These are phyloP conservation scores for Drosophila merina DNA, from an alignment of 2,888 invertebrate genomes.

Conservation along the genomic window DNA sequence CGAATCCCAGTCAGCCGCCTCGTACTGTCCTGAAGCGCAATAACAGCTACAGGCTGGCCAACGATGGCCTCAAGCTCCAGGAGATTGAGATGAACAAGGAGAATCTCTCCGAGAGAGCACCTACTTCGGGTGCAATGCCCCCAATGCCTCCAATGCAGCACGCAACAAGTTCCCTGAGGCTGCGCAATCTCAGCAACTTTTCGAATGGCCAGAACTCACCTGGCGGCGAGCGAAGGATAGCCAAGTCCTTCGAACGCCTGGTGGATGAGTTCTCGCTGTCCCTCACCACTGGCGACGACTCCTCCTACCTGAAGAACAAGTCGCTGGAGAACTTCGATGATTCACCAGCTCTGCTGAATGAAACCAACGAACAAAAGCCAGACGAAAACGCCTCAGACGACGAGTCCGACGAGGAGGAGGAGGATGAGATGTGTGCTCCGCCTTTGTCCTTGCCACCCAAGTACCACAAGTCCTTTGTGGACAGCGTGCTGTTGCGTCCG, in stretches of 20 bases:
- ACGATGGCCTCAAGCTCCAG: slow-evolving; percentile 84
- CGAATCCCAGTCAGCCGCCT: slow-evolving; percentile 46
- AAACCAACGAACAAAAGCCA: slow-evolving; percentile 28
- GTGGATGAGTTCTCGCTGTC: slow-evolving; percentile 84
- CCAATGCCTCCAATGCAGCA: slow-evolving; percentile 68
- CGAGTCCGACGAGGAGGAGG: slow-evolving; percentile 81
- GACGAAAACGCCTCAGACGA: slow-evolving; percentile 46
- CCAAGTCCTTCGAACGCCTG: slow-evolving; percentile 85
- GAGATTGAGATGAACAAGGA: slow-evolving; percentile 84
- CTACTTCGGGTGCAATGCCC: slow-evolving; percentile 65
- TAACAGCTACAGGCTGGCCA: slow-evolving; percentile 93
- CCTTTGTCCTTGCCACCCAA: slow-evolving; percentile 81
- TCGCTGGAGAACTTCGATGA: slow-evolving; percentile 83
- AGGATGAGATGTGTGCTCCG: slow-evolving; percentile 85
- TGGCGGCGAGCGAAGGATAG: slow-evolving; percentile 86
- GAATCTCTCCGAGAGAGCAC: slow-evolving; percentile 58
- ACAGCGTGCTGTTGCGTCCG: slow-evolving; percentile 80
- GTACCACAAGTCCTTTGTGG: slow-evolving; percentile 82
- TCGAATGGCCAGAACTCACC: slow-evolving; percentile 30
- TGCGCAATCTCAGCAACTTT: slow-evolving; percentile 55
- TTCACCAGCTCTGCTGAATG: slow-evolving; percentile 70
- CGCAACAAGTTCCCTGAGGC: slow-evolving; percentile 69
- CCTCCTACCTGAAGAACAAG: slow-evolving; percentile 83
- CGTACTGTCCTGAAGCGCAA: slow-evolving; percentile 87
- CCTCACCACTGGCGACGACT: slow-evolving; percentile 78